Percentiles rank a stretch among this genome's conserved stretches.
Evolutionary conservation across 2,797 vertebrate species (phyloP).

Genomic region (Sebastes melanostomus): DNA sequence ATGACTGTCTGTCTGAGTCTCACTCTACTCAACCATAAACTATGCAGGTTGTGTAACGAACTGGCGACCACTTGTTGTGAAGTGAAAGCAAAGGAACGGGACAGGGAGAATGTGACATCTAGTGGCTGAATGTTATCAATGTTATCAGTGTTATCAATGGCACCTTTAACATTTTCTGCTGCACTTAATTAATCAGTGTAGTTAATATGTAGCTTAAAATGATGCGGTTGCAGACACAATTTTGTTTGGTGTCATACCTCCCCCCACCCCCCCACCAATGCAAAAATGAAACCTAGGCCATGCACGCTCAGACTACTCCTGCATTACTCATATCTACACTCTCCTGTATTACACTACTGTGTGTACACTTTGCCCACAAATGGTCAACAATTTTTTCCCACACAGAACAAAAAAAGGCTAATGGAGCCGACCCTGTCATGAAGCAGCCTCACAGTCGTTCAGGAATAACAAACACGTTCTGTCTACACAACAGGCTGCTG

Average conservation of each 20-base stretch:
- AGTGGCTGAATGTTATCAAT: too few species aligned
- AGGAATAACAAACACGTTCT: slow-evolving; percentile 13
- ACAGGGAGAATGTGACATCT: too few species aligned
- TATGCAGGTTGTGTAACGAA: too few species aligned
- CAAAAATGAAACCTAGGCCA: neutral
- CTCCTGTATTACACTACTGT: neutral
- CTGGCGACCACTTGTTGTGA: too few species aligned
- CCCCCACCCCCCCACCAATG: neutral
- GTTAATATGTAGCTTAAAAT: neutral
- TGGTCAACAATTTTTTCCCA: neutral
- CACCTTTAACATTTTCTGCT: neutral
- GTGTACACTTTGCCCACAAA: slow-evolving; percentile 23
- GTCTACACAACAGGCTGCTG: slow-evolving; percentile 4
- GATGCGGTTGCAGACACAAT: neutral
- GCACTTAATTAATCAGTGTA: neutral
- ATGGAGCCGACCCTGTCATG: slow-evolving; percentile 18
- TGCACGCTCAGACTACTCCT: neutral
- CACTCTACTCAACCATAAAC: too few species aligned
- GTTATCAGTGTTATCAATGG: too few species aligned
- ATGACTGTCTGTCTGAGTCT: too few species aligned
- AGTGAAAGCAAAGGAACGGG: too few species aligned
- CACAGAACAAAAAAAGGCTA: slow-evolving; percentile 33
- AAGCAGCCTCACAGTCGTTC: neutral
- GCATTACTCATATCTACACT: slow-evolving; percentile 5
- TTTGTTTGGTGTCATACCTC: neutral